These are phyloP conservation scores for Vandiemenella viatica DNA, from an alignment of 2,888 invertebrate genomes.

Conservation along the genomic window DNA sequence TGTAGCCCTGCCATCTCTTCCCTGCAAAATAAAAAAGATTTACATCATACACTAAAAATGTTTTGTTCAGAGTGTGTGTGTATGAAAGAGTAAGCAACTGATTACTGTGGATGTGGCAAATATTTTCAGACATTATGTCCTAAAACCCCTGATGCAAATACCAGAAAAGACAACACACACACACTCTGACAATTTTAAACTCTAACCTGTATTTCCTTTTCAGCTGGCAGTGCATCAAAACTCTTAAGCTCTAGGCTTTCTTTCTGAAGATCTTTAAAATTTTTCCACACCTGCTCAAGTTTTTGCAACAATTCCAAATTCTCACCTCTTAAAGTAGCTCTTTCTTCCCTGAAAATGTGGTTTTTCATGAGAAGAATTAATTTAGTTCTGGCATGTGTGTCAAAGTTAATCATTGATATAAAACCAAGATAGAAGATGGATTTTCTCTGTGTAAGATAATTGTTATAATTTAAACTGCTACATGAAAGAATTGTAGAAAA, in stretches of 20 bases:
- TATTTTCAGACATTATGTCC: neutral
- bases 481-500: no score
- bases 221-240: neutral
- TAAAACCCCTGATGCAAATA: neutral
- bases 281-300: conserved; percentile 42
- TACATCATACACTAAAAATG: no score
- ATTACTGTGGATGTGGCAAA: neutral
- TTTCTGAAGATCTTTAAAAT: conserved; percentile 34
- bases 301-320: conserved; percentile 45
- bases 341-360: conserved; percentile 40
- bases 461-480: no score
- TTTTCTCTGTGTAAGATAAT: no score
- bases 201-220: neutral
- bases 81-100: neutral
- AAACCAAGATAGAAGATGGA: no score
- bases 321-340: conserved; percentile 41
- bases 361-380: neutral
- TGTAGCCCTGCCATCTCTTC: conserved; percentile 68
- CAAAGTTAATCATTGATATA: no score
- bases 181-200: no score
- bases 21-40: conserved; percentile 36
- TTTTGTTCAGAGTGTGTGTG: neutral
- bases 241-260: neutral
- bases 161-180: neutral
- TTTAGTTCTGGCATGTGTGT: no score